phyloP scores from a whole-genome alignment of 2,113 vertebrate species.

The Promerops cafer region DNA sequence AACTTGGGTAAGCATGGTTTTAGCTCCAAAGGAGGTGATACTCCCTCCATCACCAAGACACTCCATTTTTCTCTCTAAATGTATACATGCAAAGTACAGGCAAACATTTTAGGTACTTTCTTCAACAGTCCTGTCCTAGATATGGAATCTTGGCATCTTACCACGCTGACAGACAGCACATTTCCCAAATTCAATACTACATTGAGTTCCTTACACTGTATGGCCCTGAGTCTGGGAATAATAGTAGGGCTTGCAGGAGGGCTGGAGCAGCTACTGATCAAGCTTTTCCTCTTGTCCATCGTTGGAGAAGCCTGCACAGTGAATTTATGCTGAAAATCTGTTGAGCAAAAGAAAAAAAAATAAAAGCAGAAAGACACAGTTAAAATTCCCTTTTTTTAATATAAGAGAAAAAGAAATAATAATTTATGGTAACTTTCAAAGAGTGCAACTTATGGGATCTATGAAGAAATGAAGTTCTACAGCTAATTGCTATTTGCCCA shows the following conservation, averaged over 20 bases:
- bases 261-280: constrained; percentile 85
- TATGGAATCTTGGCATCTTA: constrained; percentile 1
- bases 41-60: background rate
- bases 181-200: constrained; percentile 38
- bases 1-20: background rate
- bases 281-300: constrained; percentile 88
- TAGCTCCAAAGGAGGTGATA: background rate
- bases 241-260: constrained; percentile 91
- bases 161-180: background rate
- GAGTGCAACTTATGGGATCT: rapidly evolving
- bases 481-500: background rate
- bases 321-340: constrained; percentile 99
- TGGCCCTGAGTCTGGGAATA: constrained; percentile 92
- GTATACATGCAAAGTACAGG: background rate
- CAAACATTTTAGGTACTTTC: background rate
- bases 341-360: background rate
- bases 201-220: constrained; percentile 83
- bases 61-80: background rate
- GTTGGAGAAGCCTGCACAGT: constrained; percentile 96
- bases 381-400: background rate
- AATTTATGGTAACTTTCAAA: background rate
- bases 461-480: background rate
- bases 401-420: background rate
- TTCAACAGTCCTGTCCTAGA: background rate
- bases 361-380: background rate